These are phyloP conservation scores for Grantiella picta DNA, from an alignment of 2,113 vertebrate genomes.

Conservation along the genomic window DNA sequence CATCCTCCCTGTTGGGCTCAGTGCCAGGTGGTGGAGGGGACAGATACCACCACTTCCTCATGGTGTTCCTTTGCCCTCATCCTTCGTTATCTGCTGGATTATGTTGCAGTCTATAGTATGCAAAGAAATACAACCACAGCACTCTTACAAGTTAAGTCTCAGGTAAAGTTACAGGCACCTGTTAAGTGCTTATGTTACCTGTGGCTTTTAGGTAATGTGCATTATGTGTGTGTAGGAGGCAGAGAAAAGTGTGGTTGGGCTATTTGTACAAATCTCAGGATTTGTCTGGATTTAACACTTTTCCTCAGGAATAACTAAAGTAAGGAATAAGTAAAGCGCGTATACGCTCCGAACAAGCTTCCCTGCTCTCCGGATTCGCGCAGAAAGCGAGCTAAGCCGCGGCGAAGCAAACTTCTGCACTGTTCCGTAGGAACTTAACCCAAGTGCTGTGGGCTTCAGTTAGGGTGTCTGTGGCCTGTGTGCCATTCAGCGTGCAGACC, in stretches of 20 bases:
- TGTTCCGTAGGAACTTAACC: no score
- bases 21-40: not conserved
- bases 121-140: not conserved
- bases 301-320: not conserved
- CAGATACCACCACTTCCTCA: not conserved
- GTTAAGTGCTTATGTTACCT: not conserved
- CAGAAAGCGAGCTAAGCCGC: no score
- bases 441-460: not conserved
- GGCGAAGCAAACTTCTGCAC: no score
- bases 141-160: not conserved
- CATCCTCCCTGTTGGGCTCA: not conserved
- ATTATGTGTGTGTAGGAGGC: rapidly evolving
- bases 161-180: not conserved
- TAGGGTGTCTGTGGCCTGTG: not conserved
- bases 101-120: not conserved
- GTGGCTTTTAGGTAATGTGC: not conserved
- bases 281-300: not conserved
- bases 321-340: no score
- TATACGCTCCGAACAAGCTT: no score
- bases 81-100: not conserved
- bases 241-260: not conserved
- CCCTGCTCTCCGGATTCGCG: no score
- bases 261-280: not conserved
- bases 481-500: not conserved
- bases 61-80: not conserved